Evolutionary conservation across 1,140 invertebrate species (phyloP), one percentile per base, ranked within the genome.

Genomic region (Ceratoteleas bidentatus): DNA sequence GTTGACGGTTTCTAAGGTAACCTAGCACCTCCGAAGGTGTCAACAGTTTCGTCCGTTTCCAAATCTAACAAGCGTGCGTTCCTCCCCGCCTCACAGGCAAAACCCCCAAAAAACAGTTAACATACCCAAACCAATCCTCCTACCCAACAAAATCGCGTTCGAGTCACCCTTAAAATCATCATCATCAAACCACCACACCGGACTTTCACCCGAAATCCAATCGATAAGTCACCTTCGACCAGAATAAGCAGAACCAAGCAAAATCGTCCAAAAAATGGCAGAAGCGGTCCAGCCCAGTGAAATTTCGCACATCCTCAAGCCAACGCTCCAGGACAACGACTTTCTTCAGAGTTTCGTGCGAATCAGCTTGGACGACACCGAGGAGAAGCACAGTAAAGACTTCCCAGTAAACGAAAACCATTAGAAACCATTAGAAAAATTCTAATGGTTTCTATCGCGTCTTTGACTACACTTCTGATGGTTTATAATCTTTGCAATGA

Each of bases 281-380:
- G 78, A 80, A 38, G 43, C 15, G 24, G 43, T 11, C 14, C 33
- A 53, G n/a, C 33, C 52, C 11, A 60, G n/a, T 1, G 65, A 65
- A 3, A n/a, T 10, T 15, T 88, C 85, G n/a, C 79, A 87, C 7
- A 91, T 91, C 7, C 49, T 92, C 13, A 90, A 87, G 61, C 88
- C 90, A 6, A 87, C 85, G 0, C 66, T 91, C 11, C 90, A 94
- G 76, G 95, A 96, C 72, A 93, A 94, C 10, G 95, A 96, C 86
- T 92, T 96, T 77, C 83, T 96, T 5, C 95, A 96, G 89, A 95
- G 95, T 87, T 96, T 95, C 77, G 93, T 95, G 32, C 88, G 95
- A 50, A 93, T 95, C 0, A 94, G 93, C 36, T 85, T 93, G 2
- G 93, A 92, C 8, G 33, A 54, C 5, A 47, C 73, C 11, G 81